Base-by-base conservation (phyloP, 2,113 vertebrate species). In the Zingel zingel region DNA sequence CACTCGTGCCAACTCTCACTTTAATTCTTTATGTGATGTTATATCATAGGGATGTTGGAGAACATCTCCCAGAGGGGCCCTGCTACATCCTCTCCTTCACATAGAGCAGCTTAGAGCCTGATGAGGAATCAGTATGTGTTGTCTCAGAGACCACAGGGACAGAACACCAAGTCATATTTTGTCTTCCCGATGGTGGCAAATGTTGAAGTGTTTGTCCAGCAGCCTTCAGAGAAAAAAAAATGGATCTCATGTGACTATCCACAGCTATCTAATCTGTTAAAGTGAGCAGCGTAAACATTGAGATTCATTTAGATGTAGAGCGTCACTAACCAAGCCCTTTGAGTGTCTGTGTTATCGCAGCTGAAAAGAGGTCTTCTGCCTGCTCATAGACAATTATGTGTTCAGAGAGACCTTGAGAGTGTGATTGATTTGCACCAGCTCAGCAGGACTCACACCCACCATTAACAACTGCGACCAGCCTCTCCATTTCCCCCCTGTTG, bases 221-320 rank as follows among this genome's bases (percentile, higher is more conserved):
- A 68, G 88, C 64, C 84, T 83, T 72, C 51, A 56, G 83, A 86
- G 84, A 64, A 79, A 82, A 48, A 80, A 51, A 72, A 66, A 78
- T 27, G 12, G 63, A 66, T 91, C 90, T 92, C 92, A n/a, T 78
- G 91, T 80, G 89, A 91, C 63, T 53, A 80, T 54, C 65, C 36
- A 1, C 19, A 21, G 57, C 62, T 64, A 83, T 90, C 87, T 90
- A 92, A 94, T 94, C 89, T 93, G 74, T 86, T 82, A 76, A 86
- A 93, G 78, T 83, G 67, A 84, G 77, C 88, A 89, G 90, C 84
- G 87, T 91, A 93, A 93, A 93, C 93, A 90, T 19, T 6, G 70
- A 82, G 84, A 89, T 88, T 89, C 81, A 90, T 92, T 94, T 94
- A 33, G 30, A 33, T 88, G 75, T 77, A 56, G 70, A 83, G 76